Evolutionary conservation across 1,140 invertebrate species (phyloP), one percentile per base, ranked within the genome.

Genomic region (Drosophila ananassae): DNA sequence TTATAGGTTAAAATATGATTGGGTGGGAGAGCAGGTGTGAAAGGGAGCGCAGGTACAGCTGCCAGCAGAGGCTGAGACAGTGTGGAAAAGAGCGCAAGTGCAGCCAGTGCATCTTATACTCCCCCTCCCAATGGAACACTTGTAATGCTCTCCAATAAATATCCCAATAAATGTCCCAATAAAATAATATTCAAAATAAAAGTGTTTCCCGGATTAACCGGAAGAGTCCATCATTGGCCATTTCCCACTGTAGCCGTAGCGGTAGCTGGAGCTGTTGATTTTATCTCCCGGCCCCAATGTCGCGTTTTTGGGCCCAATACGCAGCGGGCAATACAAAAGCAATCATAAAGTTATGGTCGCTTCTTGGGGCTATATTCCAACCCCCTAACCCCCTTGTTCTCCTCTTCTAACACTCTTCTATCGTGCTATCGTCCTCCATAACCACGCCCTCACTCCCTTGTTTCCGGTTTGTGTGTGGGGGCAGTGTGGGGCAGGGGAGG

Each of bases 331-430:
- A 85, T 85, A 84, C 81, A 85, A 84, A 84, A 84, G 81, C 81
- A 84, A 84, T 84, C 81, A 84, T 84, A 84, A 84, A 84, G 81
- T 84, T 84, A 85, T 72, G 60, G 63, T 28, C 25, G 25, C 50
- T 44, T 13, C 48, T 64, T 30, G 4, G 41, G 41, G 61, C 39
- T 9, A 32, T 44, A 17, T 47, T 47, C 17, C 41, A 21, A 0
- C 41, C n/a, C 44, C 21, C 12, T 6, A 10, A 2, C 17, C 44
- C 1, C 13, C 8, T 22, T 1, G 17, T 7, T 22, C 21, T 21
- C 41, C 17, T 22, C 21, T 21, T 9, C 58, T 55, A 12, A 8
- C 17, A 24, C 37, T 21, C 8, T 17, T 24, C 39, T 24, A 50
- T 37, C 3, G 21, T 25, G 37, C 13, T 28, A 28, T 6, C 25